These are phyloP conservation scores for Phlogophora meticulosa DNA, from an alignment of 2,888 invertebrate species.

Conservation along the genomic window DNA sequence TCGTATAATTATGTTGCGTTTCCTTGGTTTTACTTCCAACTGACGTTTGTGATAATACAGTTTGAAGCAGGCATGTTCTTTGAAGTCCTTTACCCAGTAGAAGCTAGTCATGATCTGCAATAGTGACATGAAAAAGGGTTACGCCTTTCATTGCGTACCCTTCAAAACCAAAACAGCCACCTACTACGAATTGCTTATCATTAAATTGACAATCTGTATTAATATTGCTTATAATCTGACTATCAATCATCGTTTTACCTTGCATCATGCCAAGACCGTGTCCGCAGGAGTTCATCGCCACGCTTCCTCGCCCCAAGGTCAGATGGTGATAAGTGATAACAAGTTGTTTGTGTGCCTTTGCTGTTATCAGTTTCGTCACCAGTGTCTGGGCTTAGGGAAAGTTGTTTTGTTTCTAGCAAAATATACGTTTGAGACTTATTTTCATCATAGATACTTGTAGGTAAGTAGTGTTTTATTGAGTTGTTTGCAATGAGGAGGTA, in stretches of 20 bases:
- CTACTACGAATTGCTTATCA: constrained; percentile 9
- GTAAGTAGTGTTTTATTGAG: constrained; percentile 4
- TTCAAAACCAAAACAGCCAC: constrained; percentile 18
- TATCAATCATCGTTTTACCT: constrained; percentile 46
- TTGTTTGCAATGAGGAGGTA: constrained; percentile 3
- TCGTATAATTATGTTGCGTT: no score
- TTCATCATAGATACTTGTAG: constrained; percentile 12
- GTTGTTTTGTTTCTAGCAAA: constrained; percentile 43
- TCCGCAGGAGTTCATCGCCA: constrained; percentile 46
- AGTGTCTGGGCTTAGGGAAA: constrained; percentile 50
- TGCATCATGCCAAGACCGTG: constrained; percentile 54
- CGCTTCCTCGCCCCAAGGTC: constrained; percentile 69
- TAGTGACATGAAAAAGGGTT: background rate
- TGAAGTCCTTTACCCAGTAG: background rate
- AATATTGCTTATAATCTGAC: constrained; percentile 30
- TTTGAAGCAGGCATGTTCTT: background rate
- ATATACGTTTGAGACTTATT: constrained; percentile 26
- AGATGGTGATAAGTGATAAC: constrained; percentile 68
- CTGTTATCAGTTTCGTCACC: constrained; percentile 52
- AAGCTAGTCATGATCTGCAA: background rate
- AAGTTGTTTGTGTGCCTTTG: constrained; percentile 52
- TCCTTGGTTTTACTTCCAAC: background rate
- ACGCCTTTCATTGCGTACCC: background rate
- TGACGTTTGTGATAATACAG: background rate
- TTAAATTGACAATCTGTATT: constrained; percentile 29